Percentiles rank a stretch among this genome's conserved stretches.
Evolutionary conservation across 2,797 vertebrate species (phyloP).

Genomic region (Pelobates cultripes): DNA sequence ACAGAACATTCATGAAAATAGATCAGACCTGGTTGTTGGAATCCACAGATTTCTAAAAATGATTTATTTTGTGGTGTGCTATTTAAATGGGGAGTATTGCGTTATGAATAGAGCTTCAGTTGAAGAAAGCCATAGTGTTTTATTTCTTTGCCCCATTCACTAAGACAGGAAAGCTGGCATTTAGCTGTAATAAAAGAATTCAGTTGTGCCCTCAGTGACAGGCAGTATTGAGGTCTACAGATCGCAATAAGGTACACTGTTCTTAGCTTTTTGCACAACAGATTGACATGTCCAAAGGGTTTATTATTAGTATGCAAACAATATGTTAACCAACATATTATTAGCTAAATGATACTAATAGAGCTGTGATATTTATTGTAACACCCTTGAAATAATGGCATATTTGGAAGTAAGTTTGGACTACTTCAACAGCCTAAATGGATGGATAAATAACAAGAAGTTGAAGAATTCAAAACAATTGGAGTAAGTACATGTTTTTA

Average conservation of each 20-base stretch:
- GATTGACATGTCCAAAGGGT: background rate
- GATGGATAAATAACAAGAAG: too few species aligned
- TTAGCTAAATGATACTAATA: too few species aligned
- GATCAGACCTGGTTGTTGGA: too few species aligned
- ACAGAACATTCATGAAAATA: background rate
- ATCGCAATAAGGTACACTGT: background rate
- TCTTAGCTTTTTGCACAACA: background rate
- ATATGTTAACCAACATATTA: too few species aligned
- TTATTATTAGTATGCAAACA: background rate
- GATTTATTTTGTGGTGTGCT: conserved; percentile 22
- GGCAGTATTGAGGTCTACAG: background rate
- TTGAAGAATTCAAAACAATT: too few species aligned
- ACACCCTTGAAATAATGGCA: too few species aligned
- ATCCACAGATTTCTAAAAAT: background rate
- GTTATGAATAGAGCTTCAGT: background rate
- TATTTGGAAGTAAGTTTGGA: too few species aligned
- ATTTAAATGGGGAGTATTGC: background rate
- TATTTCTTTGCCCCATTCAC: background rate
- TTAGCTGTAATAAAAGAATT: background rate
- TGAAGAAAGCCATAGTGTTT: background rate
- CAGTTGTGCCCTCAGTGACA: background rate
- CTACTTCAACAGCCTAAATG: too few species aligned
- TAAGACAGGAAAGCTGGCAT: background rate
- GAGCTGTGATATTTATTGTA: too few species aligned
- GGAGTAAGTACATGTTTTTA: too few species aligned